Evolutionary conservation across 2,888 invertebrate genomes (phyloP), one percentile per base, ranked within the genome.

Genomic region (Eledone cirrhosa): DNA sequence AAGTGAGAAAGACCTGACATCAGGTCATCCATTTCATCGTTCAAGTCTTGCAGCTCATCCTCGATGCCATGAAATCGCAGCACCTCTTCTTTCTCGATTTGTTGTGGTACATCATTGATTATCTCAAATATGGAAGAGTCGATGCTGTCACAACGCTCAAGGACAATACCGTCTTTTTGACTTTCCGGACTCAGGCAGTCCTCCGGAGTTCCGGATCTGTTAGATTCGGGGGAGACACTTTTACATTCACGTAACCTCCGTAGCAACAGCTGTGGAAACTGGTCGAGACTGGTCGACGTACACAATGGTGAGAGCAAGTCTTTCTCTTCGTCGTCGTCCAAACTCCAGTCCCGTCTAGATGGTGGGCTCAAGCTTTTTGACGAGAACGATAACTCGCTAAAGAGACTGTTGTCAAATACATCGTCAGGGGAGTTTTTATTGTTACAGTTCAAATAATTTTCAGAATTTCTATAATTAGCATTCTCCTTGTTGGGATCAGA

Each of bases 31-130:
- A 88, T 83, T 80, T 86, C 84, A 53, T 84, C 84, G 48, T 85
- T 85, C 41, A 88, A 84, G 69, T 83, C 84, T 74, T 84, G 84
- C 82, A 88, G 87, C 79, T 87, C 87, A 78, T 86, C 86, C 72
- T 86, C 86, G 47, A 88, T 87, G 78, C 82, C 84, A 78, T 86
- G 85, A 41, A 88, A 84, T 79, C 87, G 86, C 48, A 85, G 83
- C 76, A 87, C 86, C 11, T 47, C 48, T 7, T 59, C 31, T 48
- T 75, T 33, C 16, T 75, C 79, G 29, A 76, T 77, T 24, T 79
- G 77, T n/a, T 72, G 33, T n/a, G 72, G 72, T 65, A 48, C 29
- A 14, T 31, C 65, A 8, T 33, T 59, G 22, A 79, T 41, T 4
- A 79, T 41, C 0, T 67, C 69, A 19, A 65, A 47, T 31, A 79